These are phyloP conservation scores for Cryptocephalus moraei DNA, from an alignment of 2,888 invertebrate genomes.

Conservation along the genomic window DNA sequence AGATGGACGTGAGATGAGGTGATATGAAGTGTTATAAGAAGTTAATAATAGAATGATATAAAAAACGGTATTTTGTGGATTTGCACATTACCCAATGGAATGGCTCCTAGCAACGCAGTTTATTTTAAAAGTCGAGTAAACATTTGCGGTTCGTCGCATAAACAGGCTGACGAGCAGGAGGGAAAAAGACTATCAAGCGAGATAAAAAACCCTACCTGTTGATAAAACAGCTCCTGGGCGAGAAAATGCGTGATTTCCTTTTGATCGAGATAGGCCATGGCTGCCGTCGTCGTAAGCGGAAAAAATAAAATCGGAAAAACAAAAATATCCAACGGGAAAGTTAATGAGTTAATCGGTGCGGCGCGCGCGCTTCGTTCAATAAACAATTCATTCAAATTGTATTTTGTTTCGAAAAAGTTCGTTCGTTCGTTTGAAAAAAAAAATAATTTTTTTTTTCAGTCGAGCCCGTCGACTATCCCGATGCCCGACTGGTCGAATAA, in stretches of 20 bases:
- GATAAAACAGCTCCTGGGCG: constrained; percentile 78
- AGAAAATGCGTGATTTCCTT: constrained; percentile 77
- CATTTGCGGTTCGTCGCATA: too few relatives aligned
- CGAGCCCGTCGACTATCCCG: constrained; percentile 22
- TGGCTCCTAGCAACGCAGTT: too few relatives aligned
- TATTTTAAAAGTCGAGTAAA: too few relatives aligned
- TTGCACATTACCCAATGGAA: too few relatives aligned
- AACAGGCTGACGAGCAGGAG: too few relatives aligned
- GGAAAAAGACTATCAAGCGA: not conserved
- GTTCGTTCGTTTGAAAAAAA: constrained; percentile 34
- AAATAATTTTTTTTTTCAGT: constrained; percentile 10
- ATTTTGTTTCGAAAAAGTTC: constrained; percentile 5
- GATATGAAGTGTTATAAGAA: too few relatives aligned
- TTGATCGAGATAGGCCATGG: constrained; percentile 55
- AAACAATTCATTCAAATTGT: constrained; percentile 22
- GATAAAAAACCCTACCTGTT: constrained; percentile 38
- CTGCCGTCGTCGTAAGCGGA: constrained; percentile 2
- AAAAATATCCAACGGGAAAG: constrained; percentile 11
- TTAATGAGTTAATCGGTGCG: constrained; percentile 1
- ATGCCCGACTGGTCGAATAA: constrained; percentile 35
- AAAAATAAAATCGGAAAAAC: constrained; percentile 10
- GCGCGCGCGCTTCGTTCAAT: not conserved
- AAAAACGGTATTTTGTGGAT: too few relatives aligned
- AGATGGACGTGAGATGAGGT: too few relatives aligned
- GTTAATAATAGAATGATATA: too few relatives aligned